Base-by-base conservation (phyloP, 2,888 invertebrate genomes). In the Cryptus viduatorius region DNA sequence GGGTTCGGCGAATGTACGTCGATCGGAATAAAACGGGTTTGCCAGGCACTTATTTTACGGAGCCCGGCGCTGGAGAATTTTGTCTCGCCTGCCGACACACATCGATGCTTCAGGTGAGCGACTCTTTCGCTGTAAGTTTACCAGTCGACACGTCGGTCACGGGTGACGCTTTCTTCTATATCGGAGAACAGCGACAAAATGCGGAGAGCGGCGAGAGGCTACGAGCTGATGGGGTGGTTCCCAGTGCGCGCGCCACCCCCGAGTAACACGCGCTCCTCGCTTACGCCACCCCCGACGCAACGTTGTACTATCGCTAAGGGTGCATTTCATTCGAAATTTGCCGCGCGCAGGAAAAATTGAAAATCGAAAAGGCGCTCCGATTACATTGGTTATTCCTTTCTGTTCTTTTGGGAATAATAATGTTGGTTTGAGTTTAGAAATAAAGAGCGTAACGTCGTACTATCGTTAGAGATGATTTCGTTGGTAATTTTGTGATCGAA, bases 91-190 rank as follows among this genome's bases (percentile, higher is more conserved):
- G 90, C 73, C 89, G 88, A 84, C 89, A 90, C 88, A 90, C 89
- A 90, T 92, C 92, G 91, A 93, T 93, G 93, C 87, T 92, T 90
- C 92, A 92, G 92, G 93, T 93, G 71, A 90, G 91, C 42, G 16
- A 4, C 37, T 8, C 37, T 37, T 8, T 37, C 37, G 37, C 8
- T 8, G 37, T 37, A 7, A 8, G 37, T 1, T 8, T 8, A 14
- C 24, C 31, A 29, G 14, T 4, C 76, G 29, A 64, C 19, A 48
- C 64, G 2, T 16, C 31, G 29, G 29, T 46, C 31, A 7, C 12
- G 53, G 29, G 14, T 5, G 10, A 12, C 29, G 46, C 46, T 73
- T 12, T 46, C 29, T 4, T 44, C 31, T n/a, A 14, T n/a, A 4
- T 19, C 19, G 59, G 46, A 61, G 44, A 72, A 72, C 64, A 61